Percentiles rank a stretch among this genome's conserved stretches.
Conservation (phyloP, 2,797 vertebrate species). For the Meda fulgida region DNA sequence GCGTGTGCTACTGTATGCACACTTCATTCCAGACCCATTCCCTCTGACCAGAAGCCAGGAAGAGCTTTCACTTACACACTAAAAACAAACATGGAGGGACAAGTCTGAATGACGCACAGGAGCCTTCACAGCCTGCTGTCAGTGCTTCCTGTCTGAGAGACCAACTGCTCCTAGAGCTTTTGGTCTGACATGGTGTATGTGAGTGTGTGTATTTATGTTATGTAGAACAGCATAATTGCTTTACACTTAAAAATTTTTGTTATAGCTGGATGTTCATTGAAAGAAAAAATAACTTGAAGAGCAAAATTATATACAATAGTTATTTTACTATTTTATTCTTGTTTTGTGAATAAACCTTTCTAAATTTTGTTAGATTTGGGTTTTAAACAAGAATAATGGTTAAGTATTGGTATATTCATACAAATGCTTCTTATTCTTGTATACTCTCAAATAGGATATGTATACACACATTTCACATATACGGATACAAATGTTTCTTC, state of each 20-base stretch:
- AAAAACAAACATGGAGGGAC: conserved; percentile 62
- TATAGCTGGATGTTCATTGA: neutral
- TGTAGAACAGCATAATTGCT: neutral
- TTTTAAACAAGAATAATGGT: neutral
- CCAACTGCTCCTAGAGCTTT: conserved; percentile 23
- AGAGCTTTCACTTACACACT: conserved; percentile 57
- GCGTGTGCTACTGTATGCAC: conserved; percentile 51
- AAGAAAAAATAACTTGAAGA: neutral
- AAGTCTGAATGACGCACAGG: conserved; percentile 58
- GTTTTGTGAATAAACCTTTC: neutral
- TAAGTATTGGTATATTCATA: neutral
- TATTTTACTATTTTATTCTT: neutral
- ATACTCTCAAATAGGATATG: conserved; percentile 20
- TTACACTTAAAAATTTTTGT: neutral
- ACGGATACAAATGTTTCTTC: conserved; percentile 47
- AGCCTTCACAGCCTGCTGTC: conserved; percentile 61
- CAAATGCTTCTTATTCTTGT: neutral
- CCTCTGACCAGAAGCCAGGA: conserved; percentile 50
- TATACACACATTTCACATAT: neutral
- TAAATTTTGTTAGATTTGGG: neutral
- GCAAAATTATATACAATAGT: neutral
- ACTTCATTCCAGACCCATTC: conserved; percentile 55
- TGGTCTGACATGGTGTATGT: conserved; percentile 22
- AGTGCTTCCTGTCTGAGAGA: conserved; percentile 59
- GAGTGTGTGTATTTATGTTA: neutral